phyloP scores from a whole-genome alignment of 2,113 vertebrate genomes.

The Eudorcas thomsonii region DNA sequence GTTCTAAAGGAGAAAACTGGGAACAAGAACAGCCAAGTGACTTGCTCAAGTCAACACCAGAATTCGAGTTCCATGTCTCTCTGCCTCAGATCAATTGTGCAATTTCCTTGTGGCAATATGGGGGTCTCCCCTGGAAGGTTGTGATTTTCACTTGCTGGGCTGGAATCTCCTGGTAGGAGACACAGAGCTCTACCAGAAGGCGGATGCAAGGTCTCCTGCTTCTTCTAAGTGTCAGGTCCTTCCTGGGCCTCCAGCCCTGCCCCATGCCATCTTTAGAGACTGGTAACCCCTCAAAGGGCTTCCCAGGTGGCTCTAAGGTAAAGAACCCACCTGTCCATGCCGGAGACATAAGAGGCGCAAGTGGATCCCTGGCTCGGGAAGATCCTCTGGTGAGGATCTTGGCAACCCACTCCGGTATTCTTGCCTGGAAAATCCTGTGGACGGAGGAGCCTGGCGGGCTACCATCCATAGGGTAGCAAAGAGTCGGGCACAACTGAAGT shows the following conservation, averaged over 20 bases:
- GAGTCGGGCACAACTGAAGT: neutral
- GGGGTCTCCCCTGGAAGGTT: neutral
- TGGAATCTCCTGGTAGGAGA: neutral
- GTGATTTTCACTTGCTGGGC: neutral
- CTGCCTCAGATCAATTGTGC: neutral
- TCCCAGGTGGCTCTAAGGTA: neutral
- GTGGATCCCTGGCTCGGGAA: neutral
- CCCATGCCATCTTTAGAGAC: neutral
- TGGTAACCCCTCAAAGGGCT: neutral
- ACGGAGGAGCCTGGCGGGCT: neutral
- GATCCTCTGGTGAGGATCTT: neutral
- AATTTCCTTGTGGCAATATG: neutral
- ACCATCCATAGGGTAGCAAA: neutral
- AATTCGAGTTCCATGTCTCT: neutral
- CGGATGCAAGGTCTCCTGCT: too few species aligned
- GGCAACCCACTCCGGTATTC: neutral
- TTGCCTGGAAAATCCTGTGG: neutral
- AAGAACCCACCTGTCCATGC: neutral
- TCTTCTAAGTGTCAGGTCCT: neutral
- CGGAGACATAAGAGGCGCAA: neutral
- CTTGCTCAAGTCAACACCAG: neutral
- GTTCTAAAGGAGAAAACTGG: neutral
- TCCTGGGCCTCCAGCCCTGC: neutral
- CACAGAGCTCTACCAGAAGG: fast-evolving
- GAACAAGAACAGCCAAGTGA: neutral